These are phyloP conservation scores for Eretmocerus hayati DNA, from an alignment of 2,888 invertebrate genomes.

Conservation along the genomic window DNA sequence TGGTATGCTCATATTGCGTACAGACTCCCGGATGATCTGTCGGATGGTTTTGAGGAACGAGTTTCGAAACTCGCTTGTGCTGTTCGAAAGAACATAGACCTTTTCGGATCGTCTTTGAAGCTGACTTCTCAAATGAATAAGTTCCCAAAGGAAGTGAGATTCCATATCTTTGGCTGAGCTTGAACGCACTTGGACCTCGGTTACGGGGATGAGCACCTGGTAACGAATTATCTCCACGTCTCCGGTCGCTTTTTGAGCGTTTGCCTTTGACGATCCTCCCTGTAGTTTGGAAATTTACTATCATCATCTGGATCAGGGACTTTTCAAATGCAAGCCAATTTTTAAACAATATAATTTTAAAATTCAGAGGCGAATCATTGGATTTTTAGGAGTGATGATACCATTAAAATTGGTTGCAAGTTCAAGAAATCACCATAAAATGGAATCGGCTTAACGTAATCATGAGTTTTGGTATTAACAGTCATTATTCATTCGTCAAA, in stretches of 20 bases:
- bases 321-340: too few species aligned
- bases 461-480: too few species aligned
- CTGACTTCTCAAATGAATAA: slow-evolving; percentile 90
- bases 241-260: slow-evolving; percentile 67
- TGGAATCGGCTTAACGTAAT: too few species aligned
- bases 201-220: slow-evolving; percentile 93
- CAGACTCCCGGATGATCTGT: slow-evolving; percentile 94
- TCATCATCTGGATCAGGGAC: neutral
- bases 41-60: slow-evolving; percentile 95
- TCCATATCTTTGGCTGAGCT: slow-evolving; percentile 93
- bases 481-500: too few species aligned
- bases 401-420: neutral
- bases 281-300: slow-evolving; percentile 36
- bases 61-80: slow-evolving; percentile 92
- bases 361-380: too few species aligned
- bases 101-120: slow-evolving; percentile 91
- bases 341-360: too few species aligned
- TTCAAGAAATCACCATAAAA: too few species aligned
- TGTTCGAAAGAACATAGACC: slow-evolving; percentile 93
- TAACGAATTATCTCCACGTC: slow-evolving; percentile 95
- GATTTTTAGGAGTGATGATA: too few species aligned
- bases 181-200: slow-evolving; percentile 93
- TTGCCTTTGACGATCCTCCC: slow-evolving; percentile 80
- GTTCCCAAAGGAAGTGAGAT: slow-evolving; percentile 94
- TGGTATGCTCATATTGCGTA: slow-evolving; percentile 94